Base-by-base conservation (phyloP, 2,797 vertebrate genomes). In the Carcharodon carcharias region DNA sequence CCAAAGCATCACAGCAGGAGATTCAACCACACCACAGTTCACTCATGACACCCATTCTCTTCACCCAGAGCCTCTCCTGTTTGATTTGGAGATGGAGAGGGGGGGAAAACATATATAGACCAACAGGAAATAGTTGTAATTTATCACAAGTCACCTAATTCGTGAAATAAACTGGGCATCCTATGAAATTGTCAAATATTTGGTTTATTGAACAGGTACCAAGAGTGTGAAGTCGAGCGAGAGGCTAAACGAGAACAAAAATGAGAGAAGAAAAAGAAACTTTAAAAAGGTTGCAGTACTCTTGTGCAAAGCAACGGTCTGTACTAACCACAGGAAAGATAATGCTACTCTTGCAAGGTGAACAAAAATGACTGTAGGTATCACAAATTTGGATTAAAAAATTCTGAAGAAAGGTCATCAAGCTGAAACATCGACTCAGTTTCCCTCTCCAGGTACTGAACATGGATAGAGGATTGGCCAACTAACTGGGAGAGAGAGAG, bases 251-350 rank as follows among this genome's bases (percentile, higher is more conserved):
- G 14, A 35, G 71, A 65, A 71, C 69, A 71, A 11, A 4, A 21
- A 28, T 2, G 12, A 69, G 35, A 96, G 77, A 0, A 0, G 77
- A 67, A 91, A 45, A 21, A 58, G 18, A 96, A 96, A 31, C 97
- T 96, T 91, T 97, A 96, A 96, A 96, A 92, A 96, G 96, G 3
- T 0, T 69, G 61, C 4, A 0, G 0, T 18, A 12, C 73, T 96
- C 96, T 0, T 0, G 11, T 56, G 63, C 80, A 73, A 95, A 50
- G 7, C 63, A 73, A n/a, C 6, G 6, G n/a, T 50, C 63, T 16
- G 87, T 16, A 89, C 26, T 50, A 0, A 88, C 50, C 50, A 56
- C 3, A 56, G 21, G 28, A 35, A 89, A 3, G 54, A 12, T 12
- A 58, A 45, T 21, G 1, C 18, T 82, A 50, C 50, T 35, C 12